Percentiles rank a stretch among this genome's conserved stretches.
Evolutionary conservation across 2,888 invertebrate species (phyloP).

Genomic region (Xylocampa areola): DNA sequence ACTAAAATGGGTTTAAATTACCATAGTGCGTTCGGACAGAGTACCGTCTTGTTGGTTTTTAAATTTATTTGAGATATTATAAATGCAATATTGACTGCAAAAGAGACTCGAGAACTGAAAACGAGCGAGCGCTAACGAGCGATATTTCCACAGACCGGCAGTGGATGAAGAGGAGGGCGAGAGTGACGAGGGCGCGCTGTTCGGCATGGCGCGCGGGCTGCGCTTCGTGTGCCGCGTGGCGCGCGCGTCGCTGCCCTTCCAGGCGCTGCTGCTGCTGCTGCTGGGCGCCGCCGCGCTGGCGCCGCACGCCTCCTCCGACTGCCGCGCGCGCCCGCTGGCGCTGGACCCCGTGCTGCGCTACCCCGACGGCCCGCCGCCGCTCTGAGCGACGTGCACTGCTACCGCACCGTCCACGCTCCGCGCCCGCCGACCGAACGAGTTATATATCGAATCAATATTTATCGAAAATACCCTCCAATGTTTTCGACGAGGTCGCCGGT

Average conservation of each 20-base stretch:
- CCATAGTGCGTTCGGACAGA: too few species aligned
- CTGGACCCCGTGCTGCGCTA: slow-evolving; percentile 97
- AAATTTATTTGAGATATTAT: too few species aligned
- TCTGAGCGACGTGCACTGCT: slow-evolving; percentile 75
- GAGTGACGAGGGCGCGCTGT: slow-evolving; percentile 71
- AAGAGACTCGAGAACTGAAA: neutral
- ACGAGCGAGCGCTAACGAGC: neutral
- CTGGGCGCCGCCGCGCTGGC: slow-evolving; percentile 98
- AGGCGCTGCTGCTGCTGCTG: slow-evolving; percentile 97
- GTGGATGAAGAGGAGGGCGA: slow-evolving; percentile 66
- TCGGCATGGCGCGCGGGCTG: slow-evolving; percentile 92
- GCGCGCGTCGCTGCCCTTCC: slow-evolving; percentile 97
- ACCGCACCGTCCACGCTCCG: slow-evolving; percentile 63
- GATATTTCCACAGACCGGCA: slow-evolving; percentile 66
- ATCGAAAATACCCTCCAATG: slow-evolving; percentile 1
- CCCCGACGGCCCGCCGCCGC: slow-evolving; percentile 97
- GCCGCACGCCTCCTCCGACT: slow-evolving; percentile 95
- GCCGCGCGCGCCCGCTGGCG: slow-evolving; percentile 93
- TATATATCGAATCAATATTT: neutral
- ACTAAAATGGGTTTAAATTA: too few species aligned
- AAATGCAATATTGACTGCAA: slow-evolving; percentile 3
- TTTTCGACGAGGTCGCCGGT: slow-evolving; percentile 34
- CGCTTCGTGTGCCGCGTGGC: slow-evolving; percentile 97
- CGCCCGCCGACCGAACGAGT: slow-evolving; percentile 61
- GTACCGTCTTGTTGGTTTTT: too few species aligned